phyloP scores from a whole-genome alignment of 53 echinoderm and acorn worm species.

The Temnopleurus reevesii region DNA sequence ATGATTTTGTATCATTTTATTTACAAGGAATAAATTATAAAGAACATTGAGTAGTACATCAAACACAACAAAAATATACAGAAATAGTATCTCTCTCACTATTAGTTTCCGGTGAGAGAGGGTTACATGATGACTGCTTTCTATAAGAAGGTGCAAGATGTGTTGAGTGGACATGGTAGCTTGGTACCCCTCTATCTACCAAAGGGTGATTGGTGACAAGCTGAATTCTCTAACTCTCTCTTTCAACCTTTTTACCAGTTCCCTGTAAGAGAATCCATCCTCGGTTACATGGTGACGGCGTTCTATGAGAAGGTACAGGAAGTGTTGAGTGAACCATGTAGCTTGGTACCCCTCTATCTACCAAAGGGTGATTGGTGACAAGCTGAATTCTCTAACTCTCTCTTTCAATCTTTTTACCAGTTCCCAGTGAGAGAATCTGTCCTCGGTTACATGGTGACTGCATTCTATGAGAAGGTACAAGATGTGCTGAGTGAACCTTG shows the following conservation, averaged over 20 bases:
- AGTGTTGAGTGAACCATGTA: slow-evolving; percentile 69
- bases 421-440: slow-evolving; percentile 17
- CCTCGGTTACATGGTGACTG: slow-evolving; percentile 55
- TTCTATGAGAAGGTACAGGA: slow-evolving; percentile 63
- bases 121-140: slow-evolving; percentile 56
- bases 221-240: too few species aligned
- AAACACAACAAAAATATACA: too few species aligned
- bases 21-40: too few species aligned
- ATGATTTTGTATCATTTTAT: too few species aligned
- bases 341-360: slow-evolving; percentile 60
- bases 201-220: slow-evolving; percentile 57
- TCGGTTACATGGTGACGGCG: slow-evolving; percentile 55
- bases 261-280: slow-evolving; percentile 13
- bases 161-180: slow-evolving; percentile 67
- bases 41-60: too few species aligned
- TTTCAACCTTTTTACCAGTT: slow-evolving; percentile 34
- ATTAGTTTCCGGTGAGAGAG: slow-evolving; percentile 42
- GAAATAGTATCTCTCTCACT: too few species aligned
- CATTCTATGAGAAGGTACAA: slow-evolving; percentile 63
- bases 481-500: slow-evolving; percentile 69
- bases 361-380: slow-evolving; percentile 51
- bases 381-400: too few species aligned
- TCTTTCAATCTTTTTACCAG: slow-evolving; percentile 13
- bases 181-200: slow-evolving; percentile 59
- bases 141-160: slow-evolving; percentile 58